These are phyloP conservation scores for Anhinga anhinga DNA, from an alignment of 2,113 vertebrate genomes.

Conservation along the genomic window DNA sequence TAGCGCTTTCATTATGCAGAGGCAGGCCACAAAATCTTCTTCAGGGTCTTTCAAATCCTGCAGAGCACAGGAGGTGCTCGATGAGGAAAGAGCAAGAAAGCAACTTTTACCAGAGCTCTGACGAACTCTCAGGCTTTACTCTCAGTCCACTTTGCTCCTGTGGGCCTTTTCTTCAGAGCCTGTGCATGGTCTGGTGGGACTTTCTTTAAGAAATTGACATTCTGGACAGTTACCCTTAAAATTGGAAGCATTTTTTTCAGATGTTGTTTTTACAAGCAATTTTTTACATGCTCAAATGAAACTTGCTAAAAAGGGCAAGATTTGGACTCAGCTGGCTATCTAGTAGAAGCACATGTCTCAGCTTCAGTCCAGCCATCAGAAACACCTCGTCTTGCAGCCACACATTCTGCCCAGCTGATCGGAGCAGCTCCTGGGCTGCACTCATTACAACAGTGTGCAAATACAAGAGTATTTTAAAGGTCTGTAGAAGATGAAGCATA, in stretches of 20 bases:
- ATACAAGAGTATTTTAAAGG: neutral
- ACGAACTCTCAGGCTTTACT: neutral
- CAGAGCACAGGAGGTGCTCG: neutral
- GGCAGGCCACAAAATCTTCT: neutral
- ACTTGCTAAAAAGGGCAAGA: neutral
- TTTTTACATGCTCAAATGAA: neutral
- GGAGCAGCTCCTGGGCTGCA: neutral
- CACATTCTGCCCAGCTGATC: neutral
- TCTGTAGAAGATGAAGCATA: neutral
- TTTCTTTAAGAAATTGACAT: neutral
- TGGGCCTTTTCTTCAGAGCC: neutral
- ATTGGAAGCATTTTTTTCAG: slow-evolving; percentile 1
- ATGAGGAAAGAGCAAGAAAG: neutral
- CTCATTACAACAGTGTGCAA: neutral
- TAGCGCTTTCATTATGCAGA: neutral
- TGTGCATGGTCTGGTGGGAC: neutral
- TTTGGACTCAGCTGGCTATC: neutral
- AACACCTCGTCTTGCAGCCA: neutral
- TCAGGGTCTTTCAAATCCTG: neutral
- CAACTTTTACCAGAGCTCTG: neutral
- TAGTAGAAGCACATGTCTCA: neutral
- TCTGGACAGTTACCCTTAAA: neutral
- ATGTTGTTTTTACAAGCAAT: slow-evolving; percentile 5
- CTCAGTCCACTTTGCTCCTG: neutral
- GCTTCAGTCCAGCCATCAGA: neutral